A percentile compares a stretch with the other conserved stretches of the same genome.
Conservation (phyloP, 2,113 vertebrate genomes). For the Cricetomys ansorgei region DNA sequence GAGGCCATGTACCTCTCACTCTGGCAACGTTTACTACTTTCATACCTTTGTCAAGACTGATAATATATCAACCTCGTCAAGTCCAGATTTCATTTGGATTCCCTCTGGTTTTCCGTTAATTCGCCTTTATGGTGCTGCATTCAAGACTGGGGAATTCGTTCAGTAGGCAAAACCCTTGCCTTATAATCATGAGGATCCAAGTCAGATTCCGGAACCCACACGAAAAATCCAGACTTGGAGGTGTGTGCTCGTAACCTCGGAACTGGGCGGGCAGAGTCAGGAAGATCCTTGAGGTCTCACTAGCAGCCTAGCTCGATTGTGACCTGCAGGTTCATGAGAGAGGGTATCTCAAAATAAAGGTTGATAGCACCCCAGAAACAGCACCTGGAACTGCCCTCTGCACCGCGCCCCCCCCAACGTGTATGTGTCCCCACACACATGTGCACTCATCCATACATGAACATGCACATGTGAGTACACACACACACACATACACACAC, state of each 20-base stretch:
- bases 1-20: background rate
- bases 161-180: background rate
- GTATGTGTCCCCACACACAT: no score
- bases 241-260: background rate
- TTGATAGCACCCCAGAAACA: background rate
- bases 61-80: no score
- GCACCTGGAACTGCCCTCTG: background rate
- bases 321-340: background rate
- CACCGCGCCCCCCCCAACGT: no score
- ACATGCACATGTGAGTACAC: no score
- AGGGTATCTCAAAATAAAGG: background rate
- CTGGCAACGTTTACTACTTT: background rate
- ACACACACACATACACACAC: background rate
- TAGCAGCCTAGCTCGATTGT: no score
- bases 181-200: background rate
- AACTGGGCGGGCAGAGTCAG: background rate
- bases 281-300: background rate
- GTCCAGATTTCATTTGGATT: background rate
- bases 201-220: background rate
- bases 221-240: background rate
- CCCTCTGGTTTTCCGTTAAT: background rate
- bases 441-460: background rate
- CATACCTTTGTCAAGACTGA: background rate
- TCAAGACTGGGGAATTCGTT: background rate
- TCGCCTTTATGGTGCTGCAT: background rate